Base-by-base conservation (phyloP, 30 jellyfish, hydroid and myxozoan genomes). In the Rhopilema esculentum region DNA sequence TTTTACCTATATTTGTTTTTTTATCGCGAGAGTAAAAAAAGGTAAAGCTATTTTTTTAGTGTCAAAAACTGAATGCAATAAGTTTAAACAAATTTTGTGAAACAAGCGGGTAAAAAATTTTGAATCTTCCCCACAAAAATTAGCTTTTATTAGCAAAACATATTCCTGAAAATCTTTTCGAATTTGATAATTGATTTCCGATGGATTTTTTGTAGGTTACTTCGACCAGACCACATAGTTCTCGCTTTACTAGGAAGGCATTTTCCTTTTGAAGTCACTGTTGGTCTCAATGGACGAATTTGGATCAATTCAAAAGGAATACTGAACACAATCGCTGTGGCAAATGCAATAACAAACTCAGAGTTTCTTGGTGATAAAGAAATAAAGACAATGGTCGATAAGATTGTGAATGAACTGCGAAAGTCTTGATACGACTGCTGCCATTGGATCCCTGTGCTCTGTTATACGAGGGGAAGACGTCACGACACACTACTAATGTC, bases 231-330 rank as follows among this genome's bases (percentile, higher is more conserved):
- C 31, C 78, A 86, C 66, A 48, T 71, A 24, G 93, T 95, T 31
- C 96, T 95, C 27, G 66, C 57, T 20, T 69, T 95, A 52, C 90
- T 95, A 12, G 99, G 97, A 30, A 95, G 88, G 78, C 81, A 86
- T 40, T 90, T 95, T 75, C 95, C 93, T n/a, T 96, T 91, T 88
- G 99, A 96, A 79, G 80, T 91, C 16, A 90, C 97, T 0, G 97
- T 96, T 57, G 99, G 99, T 23, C 40, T 96, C 75, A 96, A 96
- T 73, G 99, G 99, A 24, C 83, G 97, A 20, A 83, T 96, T 8
- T 96, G 99, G 99, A 90, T 96, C 7, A 90, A 90, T 49, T 85
- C 99, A 32, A 95, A 90, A 76, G 94, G 94, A 20, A 70, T 83
- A 26, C n/a, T 87, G 16, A 96, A 83, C 84, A 86, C 93, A 17